Evolutionary conservation across 2,888 invertebrate genomes (phyloP).

Genomic region (Empis livida): DNA sequence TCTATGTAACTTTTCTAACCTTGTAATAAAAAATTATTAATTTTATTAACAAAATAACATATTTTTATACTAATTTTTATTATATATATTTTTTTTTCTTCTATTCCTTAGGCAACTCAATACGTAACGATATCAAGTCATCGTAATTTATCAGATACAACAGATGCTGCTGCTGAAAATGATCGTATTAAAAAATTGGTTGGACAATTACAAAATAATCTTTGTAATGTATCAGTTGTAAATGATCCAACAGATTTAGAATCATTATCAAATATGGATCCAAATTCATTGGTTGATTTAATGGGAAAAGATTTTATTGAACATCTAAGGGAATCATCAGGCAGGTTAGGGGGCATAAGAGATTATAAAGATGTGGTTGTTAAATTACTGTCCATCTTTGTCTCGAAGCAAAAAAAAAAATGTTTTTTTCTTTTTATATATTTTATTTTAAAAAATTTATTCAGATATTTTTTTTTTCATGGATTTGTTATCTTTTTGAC

Average conservation of each 20-base stretch:
- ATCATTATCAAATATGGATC: slow-evolving; percentile 78
- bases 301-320: slow-evolving; percentile 56
- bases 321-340: slow-evolving; percentile 58
- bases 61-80: background rate
- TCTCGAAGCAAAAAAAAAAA: slow-evolving; percentile 17
- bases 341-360: slow-evolving; percentile 41
- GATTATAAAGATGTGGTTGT: slow-evolving; percentile 14
- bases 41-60: background rate
- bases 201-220: slow-evolving; percentile 64
- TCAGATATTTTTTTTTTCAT: background rate
- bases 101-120: slow-evolving; percentile 28
- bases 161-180: slow-evolving; percentile 29
- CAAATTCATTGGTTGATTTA: slow-evolving; percentile 73
- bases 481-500: background rate
- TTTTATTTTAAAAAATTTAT: slow-evolving; percentile 5
- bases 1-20: too few relatives aligned
- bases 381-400: slow-evolving; percentile 21
- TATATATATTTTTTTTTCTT: background rate
- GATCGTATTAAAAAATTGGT: slow-evolving; percentile 57
- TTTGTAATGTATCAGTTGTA: slow-evolving; percentile 71
- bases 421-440: slow-evolving; percentile 7
- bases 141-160: slow-evolving; percentile 38
- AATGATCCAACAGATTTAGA: slow-evolving; percentile 69
- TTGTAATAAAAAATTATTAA: too few relatives aligned
- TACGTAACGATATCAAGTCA: slow-evolving; percentile 37